These are phyloP conservation scores for Athene cunicularia DNA, from an alignment of 2,113 vertebrate species.

Conservation along the genomic window DNA sequence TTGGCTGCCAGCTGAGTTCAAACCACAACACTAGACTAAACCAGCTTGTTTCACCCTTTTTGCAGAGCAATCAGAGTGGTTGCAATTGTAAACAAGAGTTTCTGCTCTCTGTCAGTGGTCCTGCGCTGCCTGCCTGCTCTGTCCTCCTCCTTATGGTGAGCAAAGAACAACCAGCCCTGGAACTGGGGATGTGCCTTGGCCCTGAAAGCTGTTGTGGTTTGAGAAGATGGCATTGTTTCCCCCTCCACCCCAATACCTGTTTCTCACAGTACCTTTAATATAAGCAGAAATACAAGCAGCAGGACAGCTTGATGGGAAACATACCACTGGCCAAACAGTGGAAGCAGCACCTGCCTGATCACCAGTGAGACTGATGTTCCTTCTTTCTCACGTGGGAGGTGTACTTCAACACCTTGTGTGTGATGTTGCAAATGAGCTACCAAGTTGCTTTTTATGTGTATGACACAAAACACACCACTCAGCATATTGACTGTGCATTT, in stretches of 20 bases:
- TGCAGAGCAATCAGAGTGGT: background rate
- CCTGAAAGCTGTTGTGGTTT: background rate
- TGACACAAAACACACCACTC: background rate
- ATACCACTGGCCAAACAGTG: background rate
- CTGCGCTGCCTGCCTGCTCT: background rate
- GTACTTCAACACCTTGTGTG: background rate
- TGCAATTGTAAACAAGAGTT: background rate
- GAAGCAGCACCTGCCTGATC: background rate
- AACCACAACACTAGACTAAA: background rate
- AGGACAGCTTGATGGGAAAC: background rate
- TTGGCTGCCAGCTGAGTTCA: too few relatives aligned
- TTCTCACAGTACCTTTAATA: background rate
- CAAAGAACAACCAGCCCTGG: background rate
- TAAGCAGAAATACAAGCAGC: background rate
- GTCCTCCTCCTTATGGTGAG: background rate
- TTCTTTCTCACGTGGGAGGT: background rate
- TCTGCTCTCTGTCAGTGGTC: background rate
- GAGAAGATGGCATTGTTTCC: background rate
- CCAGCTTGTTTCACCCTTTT: background rate
- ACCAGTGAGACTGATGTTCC: background rate
- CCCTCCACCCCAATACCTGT: rapidly evolving
- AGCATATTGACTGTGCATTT: background rate
- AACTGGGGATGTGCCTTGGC: background rate
- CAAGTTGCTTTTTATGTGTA: background rate
- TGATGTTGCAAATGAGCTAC: background rate